Conservation (phyloP, 2,888 invertebrate genomes). For the Coleophora deauratella region DNA sequence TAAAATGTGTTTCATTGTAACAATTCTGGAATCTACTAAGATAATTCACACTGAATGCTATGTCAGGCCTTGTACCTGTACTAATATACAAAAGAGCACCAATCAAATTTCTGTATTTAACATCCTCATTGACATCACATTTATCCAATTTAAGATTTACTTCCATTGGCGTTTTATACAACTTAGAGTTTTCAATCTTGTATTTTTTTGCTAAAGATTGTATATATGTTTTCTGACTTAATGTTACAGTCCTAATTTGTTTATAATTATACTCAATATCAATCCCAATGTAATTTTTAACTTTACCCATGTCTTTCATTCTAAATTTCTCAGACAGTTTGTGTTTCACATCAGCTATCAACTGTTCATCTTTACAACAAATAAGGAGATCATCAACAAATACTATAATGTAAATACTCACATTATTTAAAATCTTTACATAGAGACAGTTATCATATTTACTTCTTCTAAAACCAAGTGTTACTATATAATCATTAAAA, state of each 20-base stretch:
- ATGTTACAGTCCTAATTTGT: slow-evolving; percentile 17
- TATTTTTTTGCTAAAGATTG: slow-evolving; percentile 20
- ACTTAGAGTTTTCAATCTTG: slow-evolving; percentile 21
- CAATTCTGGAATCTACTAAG: slow-evolving; percentile 20
- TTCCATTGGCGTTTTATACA: slow-evolving; percentile 15
- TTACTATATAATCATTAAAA: slow-evolving; percentile 15
- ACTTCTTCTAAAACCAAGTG: slow-evolving; percentile 9
- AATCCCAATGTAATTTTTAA: slow-evolving; percentile 30
- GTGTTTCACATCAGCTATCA: slow-evolving; percentile 15
- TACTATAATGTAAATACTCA: too few relatives aligned
- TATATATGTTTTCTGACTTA: slow-evolving; percentile 22
- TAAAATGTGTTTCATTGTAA: slow-evolving; percentile 10
- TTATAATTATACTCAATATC: slow-evolving; percentile 26
- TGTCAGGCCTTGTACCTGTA: slow-evolving; percentile 12
- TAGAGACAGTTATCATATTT: too few relatives aligned
- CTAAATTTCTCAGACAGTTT: slow-evolving; percentile 18
- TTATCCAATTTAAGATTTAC: slow-evolving; percentile 11
- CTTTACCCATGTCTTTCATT: slow-evolving; percentile 29
- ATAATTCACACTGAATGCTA: slow-evolving; percentile 22
- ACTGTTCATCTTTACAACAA: too few relatives aligned
- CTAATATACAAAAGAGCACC: slow-evolving; percentile 13
- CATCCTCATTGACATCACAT: slow-evolving; percentile 14
- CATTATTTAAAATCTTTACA: too few relatives aligned
- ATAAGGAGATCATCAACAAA: too few relatives aligned
- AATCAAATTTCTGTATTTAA: slow-evolving; percentile 14